Evolutionary conservation across 23 tunicate genomes (phyloP), one percentile per base, ranked within the genome.

Genomic region (Ciona savignyi): DNA sequence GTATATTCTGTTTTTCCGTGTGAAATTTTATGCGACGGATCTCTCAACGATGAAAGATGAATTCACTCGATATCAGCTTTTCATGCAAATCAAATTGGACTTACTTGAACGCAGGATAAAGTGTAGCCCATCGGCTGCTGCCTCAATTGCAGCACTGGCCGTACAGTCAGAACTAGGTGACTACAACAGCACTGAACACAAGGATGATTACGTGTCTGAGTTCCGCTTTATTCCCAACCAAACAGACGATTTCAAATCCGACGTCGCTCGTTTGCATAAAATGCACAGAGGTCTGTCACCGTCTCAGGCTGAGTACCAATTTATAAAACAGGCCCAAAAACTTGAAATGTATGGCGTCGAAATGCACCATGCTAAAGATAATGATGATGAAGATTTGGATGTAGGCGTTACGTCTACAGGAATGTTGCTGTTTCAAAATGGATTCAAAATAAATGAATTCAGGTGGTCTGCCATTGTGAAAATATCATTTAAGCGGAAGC

Each of bases 401-500:
- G 80, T 91, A 4, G 97, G 97, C 64, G 97, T 91, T 0, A 78
- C 87, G 2, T 78, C 86, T 0, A 70, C 62, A 48, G 97, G 97
- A 32, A 80, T 91, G 67, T 28, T 88, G 19, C 34, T 91, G 3
- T 77, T 49, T 72, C 82, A 74, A 77, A 85, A 91, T 21, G 77
- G 83, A 20, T 66, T 70, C 25, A 30, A 29, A 51, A 71, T 30
- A 27, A 70, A 80, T 24, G 79, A 91, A 27, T 85, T 79, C 66
- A 77, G 72, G 42, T 91, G 97, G 97, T 80, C 97, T 29, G 67
- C 84, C 11, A 91, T 91, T 4, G 83, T 85, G 23, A 91, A 91
- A 66, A 91, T 91, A 1, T 91, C 97, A 22, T 91, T 91, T 51
- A 91, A 91, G 70, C 33, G 97, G 68, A 91, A 85, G 70, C 97